Evolutionary conservation across 1,140 invertebrate genomes (phyloP), one percentile per base, ranked within the genome.

Genomic region (Atta colombica): DNA sequence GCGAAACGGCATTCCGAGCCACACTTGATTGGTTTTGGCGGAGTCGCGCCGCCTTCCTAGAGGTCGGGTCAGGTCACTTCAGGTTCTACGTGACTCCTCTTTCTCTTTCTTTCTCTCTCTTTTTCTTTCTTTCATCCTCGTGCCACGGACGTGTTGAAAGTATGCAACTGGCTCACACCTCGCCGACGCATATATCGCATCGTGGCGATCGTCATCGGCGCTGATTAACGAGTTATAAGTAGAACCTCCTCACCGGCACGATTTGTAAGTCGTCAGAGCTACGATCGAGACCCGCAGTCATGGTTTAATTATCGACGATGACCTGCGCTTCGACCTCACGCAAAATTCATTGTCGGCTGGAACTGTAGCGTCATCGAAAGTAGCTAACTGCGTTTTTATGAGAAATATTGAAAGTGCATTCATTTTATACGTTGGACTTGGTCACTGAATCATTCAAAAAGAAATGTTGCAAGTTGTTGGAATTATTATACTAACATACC

Each of bases 1-100:
- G 89, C 85, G 85, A 89, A 91, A 88, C 91, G 89, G 88, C 91
- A 93, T 93, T 93, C 92, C 90, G 66, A 89, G 88, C 86, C 91
- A 87, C 89, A 89, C 90, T 93, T 92, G 92, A 93, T 93, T 93
- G 92, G 92, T 92, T 93, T 92, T 92, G 86, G 92, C 87, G 68
- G 87, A 87, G 87, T 89, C 85, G 84, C 84, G 85, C 88, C 89
- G 85, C 88, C 88, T 90, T 89, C 88, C 72, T 45, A 77, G 69
- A 77, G 89, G 89, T 91, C 89, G 82, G 89, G 89, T 91, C 89
- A 77, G 89, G 89, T 88, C 91, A 85, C 84, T 80, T 63, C 65
- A 87, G 66, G 68, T 89, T 77, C 88, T 86, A 90, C 89, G 86
- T 88, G 77, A 86, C 86, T 89, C 75, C 66, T 80, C 77, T 21